Evolutionary conservation across 1,140 invertebrate species (phyloP).

Genomic region (Saccostrea echinata): DNA sequence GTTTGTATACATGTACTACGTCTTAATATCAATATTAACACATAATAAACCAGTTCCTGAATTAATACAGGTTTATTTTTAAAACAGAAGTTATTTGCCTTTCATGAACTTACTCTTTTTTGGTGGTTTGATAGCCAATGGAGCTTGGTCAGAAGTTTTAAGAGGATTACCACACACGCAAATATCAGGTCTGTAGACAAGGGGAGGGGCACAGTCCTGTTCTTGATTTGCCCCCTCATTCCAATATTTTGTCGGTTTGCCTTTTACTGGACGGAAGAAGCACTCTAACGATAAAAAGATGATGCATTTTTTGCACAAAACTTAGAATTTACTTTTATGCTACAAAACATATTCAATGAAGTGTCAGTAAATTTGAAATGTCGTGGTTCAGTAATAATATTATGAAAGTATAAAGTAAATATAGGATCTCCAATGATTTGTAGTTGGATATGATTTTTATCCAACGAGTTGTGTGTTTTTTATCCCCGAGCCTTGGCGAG

Average conservation of each 20-base stretch:
- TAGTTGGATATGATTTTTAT: too few species aligned
- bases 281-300: background rate
- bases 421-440: too few species aligned
- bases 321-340: too few species aligned
- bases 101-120: background rate
- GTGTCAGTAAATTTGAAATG: too few species aligned
- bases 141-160: background rate
- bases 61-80: too few species aligned
- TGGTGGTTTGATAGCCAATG: background rate
- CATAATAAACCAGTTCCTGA: background rate
- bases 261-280: constrained; percentile 27
- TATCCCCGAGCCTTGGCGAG: too few species aligned
- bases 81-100: background rate
- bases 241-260: background rate
- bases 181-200: constrained; percentile 11
- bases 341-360: too few species aligned
- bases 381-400: too few species aligned
- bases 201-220: background rate
- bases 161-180: constrained; percentile 11
- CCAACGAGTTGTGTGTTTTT: too few species aligned
- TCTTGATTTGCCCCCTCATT: background rate
- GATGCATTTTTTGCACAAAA: too few species aligned
- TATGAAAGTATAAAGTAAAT: too few species aligned
- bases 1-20: too few species aligned
- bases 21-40: background rate